Conservation (phyloP, 2,113 vertebrate genomes). For the Aramus guarauna region DNA sequence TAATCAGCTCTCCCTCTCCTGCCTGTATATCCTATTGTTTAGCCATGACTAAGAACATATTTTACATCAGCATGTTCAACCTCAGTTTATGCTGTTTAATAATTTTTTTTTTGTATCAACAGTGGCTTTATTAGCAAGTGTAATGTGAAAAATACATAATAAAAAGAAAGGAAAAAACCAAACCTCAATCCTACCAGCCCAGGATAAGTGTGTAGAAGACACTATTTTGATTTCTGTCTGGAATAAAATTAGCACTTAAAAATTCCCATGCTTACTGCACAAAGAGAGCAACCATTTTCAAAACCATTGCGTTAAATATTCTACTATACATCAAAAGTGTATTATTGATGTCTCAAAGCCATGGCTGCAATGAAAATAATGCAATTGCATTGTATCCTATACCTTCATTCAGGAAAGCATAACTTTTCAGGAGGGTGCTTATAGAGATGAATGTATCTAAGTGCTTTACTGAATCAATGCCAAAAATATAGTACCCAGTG, state of each 20-base stretch:
- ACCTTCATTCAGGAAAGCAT: neutral
- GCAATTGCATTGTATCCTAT: rapidly evolving
- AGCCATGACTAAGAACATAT: neutral
- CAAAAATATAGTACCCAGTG: neutral
- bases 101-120: neutral
- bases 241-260: neutral
- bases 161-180: neutral
- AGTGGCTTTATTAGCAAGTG: neutral
- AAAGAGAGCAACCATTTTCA: neutral
- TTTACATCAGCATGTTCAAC: neutral
- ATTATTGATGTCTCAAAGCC: neutral
- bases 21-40: neutral
- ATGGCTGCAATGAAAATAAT: neutral
- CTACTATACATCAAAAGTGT: rapidly evolving
- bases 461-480: neutral
- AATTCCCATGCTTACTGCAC: rapidly evolving
- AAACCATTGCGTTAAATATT: neutral
- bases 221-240: neutral
- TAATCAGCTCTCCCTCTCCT: neutral
- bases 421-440: neutral
- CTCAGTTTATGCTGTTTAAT: neutral
- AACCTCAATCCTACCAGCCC: neutral
- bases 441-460: neutral
- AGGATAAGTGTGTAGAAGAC: neutral
- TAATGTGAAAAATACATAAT: neutral